A percentile compares a stretch with the other conserved stretches of the same genome.
Evolutionary conservation across 2,113 vertebrate genomes (phyloP).

Genomic region (Chelonoidis abingdonii): DNA sequence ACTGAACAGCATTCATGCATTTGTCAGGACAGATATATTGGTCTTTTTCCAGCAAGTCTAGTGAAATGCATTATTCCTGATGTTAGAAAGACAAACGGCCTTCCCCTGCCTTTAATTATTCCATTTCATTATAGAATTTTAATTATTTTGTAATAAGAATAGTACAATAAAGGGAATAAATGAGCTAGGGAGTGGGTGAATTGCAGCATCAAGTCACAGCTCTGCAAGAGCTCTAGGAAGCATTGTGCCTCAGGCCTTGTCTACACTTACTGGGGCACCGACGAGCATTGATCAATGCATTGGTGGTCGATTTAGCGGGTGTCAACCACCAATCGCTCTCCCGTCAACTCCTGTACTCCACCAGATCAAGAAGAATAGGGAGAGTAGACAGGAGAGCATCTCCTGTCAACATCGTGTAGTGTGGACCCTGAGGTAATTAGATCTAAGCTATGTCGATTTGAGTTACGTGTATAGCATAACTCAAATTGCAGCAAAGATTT

Average conservation of each 20-base stretch:
- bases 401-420: background rate
- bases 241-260: background rate
- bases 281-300: no score
- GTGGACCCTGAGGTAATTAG: no score
- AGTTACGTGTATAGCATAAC: no score
- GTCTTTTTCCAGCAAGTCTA: background rate
- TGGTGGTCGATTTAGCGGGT: no score
- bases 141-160: background rate
- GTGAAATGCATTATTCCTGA: background rate
- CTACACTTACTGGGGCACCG: no score
- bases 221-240: background rate
- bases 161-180: constrained; percentile 37
- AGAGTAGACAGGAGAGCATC: no score
- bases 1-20: background rate
- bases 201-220: background rate
- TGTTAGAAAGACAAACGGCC: background rate
- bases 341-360: no score
- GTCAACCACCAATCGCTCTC: no score
- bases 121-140: background rate
- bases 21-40: background rate
- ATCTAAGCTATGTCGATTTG: no score
- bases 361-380: no score
- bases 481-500: no score
- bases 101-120: constrained; percentile 36
- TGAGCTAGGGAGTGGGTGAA: background rate